These are phyloP conservation scores for Trileptium ribeirensis DNA, from an alignment of 2,888 invertebrate genomes.

Conservation along the genomic window DNA sequence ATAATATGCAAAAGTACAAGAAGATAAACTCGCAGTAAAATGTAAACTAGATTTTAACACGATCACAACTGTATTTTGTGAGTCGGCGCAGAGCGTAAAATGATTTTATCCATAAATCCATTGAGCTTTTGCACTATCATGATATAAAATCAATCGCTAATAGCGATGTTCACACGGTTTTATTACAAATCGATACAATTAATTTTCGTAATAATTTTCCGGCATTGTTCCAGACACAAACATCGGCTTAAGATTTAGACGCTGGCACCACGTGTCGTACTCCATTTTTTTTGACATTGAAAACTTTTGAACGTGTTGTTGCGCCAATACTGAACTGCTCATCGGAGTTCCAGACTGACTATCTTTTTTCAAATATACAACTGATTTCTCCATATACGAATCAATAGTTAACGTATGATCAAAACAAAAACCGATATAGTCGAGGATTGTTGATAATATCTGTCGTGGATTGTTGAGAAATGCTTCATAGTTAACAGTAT, in stretches of 20 bases:
- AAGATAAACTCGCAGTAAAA: no score
- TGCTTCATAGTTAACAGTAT: not conserved
- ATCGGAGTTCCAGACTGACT: not conserved
- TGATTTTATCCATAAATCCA: no score
- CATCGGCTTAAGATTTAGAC: not conserved
- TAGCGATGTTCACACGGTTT: no score
- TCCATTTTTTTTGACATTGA: not conserved
- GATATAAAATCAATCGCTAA: no score
- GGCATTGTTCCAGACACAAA: not conserved
- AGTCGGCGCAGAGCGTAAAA: no score
- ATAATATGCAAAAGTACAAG: no score
- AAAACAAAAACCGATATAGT: no score
- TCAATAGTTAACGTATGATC: not conserved
- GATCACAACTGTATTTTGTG: no score
- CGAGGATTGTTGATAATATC: not conserved
- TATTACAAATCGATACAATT: no score
- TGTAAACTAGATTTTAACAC: no score
- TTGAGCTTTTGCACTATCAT: no score
- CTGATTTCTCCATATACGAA: not conserved
- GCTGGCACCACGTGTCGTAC: not conserved
- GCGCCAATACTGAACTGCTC: not conserved
- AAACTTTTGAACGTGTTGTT: not conserved
- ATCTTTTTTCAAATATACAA: not conserved
- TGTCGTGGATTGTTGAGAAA: not conserved
- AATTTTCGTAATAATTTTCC: not conserved